A percentile compares a stretch with the other conserved stretches of the same genome.
These are phyloP conservation scores for Lepidothrix coronata DNA, from an alignment of 2,113 vertebrate species.

Conservation along the genomic window DNA sequence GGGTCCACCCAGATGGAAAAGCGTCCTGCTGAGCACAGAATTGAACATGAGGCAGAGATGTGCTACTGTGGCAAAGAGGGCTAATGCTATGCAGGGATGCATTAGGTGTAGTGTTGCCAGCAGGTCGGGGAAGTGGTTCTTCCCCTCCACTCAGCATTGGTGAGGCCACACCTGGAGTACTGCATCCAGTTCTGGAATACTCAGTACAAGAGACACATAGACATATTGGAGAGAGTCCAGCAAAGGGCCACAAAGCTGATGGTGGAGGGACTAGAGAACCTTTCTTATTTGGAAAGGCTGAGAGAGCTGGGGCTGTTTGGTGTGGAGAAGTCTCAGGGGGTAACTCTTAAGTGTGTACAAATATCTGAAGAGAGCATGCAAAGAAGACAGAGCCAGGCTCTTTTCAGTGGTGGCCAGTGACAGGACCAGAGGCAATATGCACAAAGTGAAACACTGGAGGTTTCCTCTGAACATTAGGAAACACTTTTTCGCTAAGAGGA, in stretches of 20 bases:
- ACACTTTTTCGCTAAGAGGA: background rate
- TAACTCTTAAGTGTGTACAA: background rate
- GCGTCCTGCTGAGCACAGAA: background rate
- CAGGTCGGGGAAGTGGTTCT: background rate
- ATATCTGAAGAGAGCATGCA: background rate
- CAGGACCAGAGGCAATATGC: fast-evolving
- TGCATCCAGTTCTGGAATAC: background rate
- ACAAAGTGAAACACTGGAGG: background rate
- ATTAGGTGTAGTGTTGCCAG: background rate
- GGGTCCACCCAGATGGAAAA: background rate
- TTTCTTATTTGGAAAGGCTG: background rate
- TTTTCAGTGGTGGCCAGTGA: background rate
- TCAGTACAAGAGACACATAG: background rate
- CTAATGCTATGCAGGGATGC: background rate
- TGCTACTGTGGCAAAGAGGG: background rate
- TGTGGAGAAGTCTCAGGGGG: background rate
- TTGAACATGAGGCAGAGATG: background rate
- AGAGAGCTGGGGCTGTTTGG: background rate
- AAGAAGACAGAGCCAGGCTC: background rate
- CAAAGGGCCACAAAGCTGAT: background rate
- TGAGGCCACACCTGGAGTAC: background rate
- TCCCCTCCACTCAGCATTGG: background rate
- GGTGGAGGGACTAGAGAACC: background rate
- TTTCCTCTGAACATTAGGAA: background rate
- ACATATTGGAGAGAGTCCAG: background rate